Base-by-base conservation (phyloP, 1,140 invertebrate genomes). In the Stegodyphus dumicola region DNA sequence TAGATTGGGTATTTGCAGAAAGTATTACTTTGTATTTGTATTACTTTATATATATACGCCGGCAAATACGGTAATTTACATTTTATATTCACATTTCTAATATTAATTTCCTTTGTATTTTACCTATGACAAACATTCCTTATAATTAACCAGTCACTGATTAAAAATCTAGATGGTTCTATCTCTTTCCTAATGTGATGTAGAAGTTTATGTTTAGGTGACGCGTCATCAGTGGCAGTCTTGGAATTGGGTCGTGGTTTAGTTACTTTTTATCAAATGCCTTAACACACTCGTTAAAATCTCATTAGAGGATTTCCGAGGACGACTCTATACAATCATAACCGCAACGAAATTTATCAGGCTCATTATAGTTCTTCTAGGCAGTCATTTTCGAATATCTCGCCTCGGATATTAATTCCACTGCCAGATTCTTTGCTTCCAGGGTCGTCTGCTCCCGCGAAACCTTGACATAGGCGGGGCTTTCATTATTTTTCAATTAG, bases 401-500 rank as follows among this genome's bases (percentile, higher is more conserved):
- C 75, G 60, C 75, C 75, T 75, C 54, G 17, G 2, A 48, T 13
- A 51, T 52, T 60, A 13, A 53, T 76, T 76, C 66, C 56, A 48
- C 54, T 65, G 18, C 75, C 60, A 64, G 75, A 66, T 77, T 77
- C 11, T 9, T 7, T 11, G 18, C 48, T 11, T 33, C 10, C 53
- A 17, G 15, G 10, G 10, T 67, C 17, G 2, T 67, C 15, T 48
- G 11, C 18, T 56, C 6, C 53, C 7, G 15, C 49, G 66, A 17
- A n/a, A 51, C 75, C 60, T 52, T 77, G 48, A 77, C 9, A 15
- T 6, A 54, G 74, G 74, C 17, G 56, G 74, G 18, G 18, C 49
- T 65, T 60, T 65, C 74, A 76, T 49, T 33, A 51, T 11, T 60
- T 65, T 60, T n/a, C 75, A 77, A 77, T 77, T 65, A 77, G 75